These are phyloP conservation scores for Cyrtonyx montezumae DNA, from an alignment of 2,113 vertebrate species.

Conservation along the genomic window DNA sequence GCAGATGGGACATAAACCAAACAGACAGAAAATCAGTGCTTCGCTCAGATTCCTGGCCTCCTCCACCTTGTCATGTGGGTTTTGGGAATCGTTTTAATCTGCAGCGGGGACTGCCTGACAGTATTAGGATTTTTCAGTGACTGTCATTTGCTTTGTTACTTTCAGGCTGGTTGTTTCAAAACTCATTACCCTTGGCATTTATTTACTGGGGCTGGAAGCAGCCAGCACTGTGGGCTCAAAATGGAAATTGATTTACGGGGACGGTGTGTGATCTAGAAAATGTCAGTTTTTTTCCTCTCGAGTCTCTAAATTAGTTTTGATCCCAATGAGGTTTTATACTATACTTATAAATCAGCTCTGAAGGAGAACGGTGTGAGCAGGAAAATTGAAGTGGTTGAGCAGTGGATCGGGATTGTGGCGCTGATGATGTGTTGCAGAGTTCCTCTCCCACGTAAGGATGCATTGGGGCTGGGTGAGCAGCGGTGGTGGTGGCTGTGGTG, in stretches of 20 bases:
- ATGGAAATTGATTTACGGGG: slow-evolving; percentile 59
- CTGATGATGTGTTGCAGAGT: neutral
- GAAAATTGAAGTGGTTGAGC: neutral
- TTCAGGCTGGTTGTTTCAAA: slow-evolving; percentile 40
- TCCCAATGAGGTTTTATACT: neutral
- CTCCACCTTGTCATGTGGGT: neutral
- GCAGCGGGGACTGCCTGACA: neutral
- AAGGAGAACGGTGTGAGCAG: neutral
- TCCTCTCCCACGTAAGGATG: accelerated
- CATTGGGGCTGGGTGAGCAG: neutral
- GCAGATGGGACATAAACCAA: neutral
- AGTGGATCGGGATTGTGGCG: neutral
- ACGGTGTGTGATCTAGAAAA: neutral
- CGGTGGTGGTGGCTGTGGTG: neutral
- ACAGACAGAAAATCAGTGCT: neutral
- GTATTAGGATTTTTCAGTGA: neutral
- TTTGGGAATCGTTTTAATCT: slow-evolving; percentile 41
- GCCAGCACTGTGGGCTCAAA: neutral
- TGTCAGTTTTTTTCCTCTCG: slow-evolving; percentile 2
- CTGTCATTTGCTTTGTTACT: slow-evolving; percentile 56
- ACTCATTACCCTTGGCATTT: slow-evolving; percentile 68
- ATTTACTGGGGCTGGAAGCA: slow-evolving; percentile 52
- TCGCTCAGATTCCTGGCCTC: neutral
- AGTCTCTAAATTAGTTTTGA: slow-evolving; percentile 52
- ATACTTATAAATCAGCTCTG: slow-evolving; percentile 1